These are phyloP conservation scores for Mastomys coucha DNA, from an alignment of 2,113 vertebrate genomes.

Conservation along the genomic window DNA sequence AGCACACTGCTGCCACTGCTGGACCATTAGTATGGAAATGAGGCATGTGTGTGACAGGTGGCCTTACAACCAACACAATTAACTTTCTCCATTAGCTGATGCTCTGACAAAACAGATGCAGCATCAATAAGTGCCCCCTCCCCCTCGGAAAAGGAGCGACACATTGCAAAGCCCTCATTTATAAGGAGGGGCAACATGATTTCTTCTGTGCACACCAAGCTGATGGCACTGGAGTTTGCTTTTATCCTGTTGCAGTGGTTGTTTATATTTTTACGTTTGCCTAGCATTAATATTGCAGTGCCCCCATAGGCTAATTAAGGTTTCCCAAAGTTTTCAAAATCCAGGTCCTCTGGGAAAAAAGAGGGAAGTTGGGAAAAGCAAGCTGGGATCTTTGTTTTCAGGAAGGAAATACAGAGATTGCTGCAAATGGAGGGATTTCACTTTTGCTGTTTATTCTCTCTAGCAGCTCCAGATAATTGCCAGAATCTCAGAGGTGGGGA, in stretches of 20 bases:
- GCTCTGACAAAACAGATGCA: constrained; percentile 93
- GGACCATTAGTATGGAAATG: constrained; percentile 96
- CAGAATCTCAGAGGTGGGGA: background rate
- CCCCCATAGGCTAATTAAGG: background rate
- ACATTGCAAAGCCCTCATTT: constrained; percentile 90
- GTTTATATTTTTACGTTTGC: constrained; percentile 48
- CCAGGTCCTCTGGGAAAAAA: background rate
- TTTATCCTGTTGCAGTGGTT: constrained; percentile 33
- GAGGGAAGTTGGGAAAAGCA: background rate
- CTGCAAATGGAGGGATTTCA: background rate
- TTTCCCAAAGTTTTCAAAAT: constrained; percentile 38
- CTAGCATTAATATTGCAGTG: constrained; percentile 1
- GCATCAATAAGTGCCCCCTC: constrained; percentile 90
- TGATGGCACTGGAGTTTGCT: constrained; percentile 55
- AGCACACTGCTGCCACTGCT: constrained; percentile 91
- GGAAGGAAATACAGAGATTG: background rate
- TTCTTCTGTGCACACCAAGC: constrained; percentile 78
- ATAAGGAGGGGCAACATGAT: constrained; percentile 87
- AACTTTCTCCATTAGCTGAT: constrained; percentile 95
- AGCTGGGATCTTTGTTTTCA: constrained; percentile 4
- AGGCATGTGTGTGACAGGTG: constrained; percentile 96
- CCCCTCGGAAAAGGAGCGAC: constrained; percentile 87
- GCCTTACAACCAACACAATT: constrained; percentile 97
- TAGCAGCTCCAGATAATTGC: background rate
- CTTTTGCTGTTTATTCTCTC: background rate